Percentiles rank a stretch among this genome's conserved stretches.
phyloP scores from a whole-genome alignment of 2,888 invertebrate genomes.

The Lymantria dispar region DNA sequence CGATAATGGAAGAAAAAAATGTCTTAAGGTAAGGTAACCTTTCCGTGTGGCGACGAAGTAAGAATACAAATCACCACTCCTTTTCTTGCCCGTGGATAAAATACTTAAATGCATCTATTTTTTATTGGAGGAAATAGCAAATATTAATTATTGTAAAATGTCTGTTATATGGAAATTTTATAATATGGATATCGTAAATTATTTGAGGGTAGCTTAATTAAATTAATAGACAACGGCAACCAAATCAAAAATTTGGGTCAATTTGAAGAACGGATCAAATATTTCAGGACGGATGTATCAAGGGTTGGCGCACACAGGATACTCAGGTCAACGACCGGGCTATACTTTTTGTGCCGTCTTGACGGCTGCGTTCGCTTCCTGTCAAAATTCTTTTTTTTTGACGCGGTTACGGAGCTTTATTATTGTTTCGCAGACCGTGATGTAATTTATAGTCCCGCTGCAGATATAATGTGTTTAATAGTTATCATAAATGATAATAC shows the following conservation, averaged over 20 bases:
- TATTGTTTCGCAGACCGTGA: constrained; percentile 32
- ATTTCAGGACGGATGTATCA: constrained; percentile 39
- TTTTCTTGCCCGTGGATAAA: no score
- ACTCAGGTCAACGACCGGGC: constrained; percentile 61
- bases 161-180: no score
- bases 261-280: constrained; percentile 16
- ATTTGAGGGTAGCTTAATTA: constrained; percentile 2
- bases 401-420: constrained; percentile 60
- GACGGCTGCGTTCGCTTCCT: constrained; percentile 75
- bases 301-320: constrained; percentile 45
- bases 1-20: no score
- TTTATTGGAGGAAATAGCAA: no score
- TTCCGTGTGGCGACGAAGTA: no score
- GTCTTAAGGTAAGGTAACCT: no score
- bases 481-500: no score
- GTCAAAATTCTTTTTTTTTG: constrained; percentile 72
- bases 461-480: no score
- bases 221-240: constrained; percentile 13
- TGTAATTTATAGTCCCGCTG: constrained; percentile 7
- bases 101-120: no score
- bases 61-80: no score
- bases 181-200: no score
- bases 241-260: constrained; percentile 20
- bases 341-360: constrained; percentile 53
- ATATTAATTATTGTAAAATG: no score